Base-by-base conservation (phyloP, 2,113 vertebrate genomes). In the Fulmarus glacialis region DNA sequence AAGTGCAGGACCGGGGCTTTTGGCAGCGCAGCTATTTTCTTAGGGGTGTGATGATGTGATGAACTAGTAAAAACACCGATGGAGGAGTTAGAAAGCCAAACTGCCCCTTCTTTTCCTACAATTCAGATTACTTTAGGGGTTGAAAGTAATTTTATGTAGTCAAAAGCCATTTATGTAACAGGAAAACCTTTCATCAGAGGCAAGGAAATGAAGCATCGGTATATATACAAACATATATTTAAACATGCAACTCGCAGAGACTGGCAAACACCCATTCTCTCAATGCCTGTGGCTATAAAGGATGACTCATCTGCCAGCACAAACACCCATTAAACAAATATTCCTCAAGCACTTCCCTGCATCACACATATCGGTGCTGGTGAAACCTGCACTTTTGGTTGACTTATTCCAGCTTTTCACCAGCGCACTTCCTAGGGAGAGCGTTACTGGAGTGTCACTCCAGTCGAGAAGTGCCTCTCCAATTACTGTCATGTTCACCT, bases 11-110 rank as follows among this genome's bases (percentile, higher is more conserved):
- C 40, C 12, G 0, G 2, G 43, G 30, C 47, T 88, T 75, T 50
- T 0, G 2, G 38, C 52, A 47, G 47, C 4, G 5, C 42, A 67
- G 22, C 23, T 34, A 0, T 14, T 5, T 19, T 75, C 20, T 48
- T 20, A 14, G 30, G 36, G 18, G 21, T 11, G 11, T 19, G 17
- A 14, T 30, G 38, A 45, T 40, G 21, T 8, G 3, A 34, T 15
- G 9, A 19, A 32, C 17, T 48, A 8, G 20, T 59, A 53, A 38
- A 80, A 93, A 59, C 29, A 42, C 6, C 1, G 0, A 45, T 11
- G 21, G 32, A 66, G 21, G n/a, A 50, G 18, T 27, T 40, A 32
- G 45, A 38, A 80, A 70, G 30, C 23, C 21, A 29, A 50, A 71
- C 8, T 52, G 32, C 9, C 15, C 18, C 16, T n/a, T 60, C 20